These are phyloP conservation scores for Nowickia ferox DNA, from an alignment of 2,888 invertebrate species.

Conservation along the genomic window DNA sequence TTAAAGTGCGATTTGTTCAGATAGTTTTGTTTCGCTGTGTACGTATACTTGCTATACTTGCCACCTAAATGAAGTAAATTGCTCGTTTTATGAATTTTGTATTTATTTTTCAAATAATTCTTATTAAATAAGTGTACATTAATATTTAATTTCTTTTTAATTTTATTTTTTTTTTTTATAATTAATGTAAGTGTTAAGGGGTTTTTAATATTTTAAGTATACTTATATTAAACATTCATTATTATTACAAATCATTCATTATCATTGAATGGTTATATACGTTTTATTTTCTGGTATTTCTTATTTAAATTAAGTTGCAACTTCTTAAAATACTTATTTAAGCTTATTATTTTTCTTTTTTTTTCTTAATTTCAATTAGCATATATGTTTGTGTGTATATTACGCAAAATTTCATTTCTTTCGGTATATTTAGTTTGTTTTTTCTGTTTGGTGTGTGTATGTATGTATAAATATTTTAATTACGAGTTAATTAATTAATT, in stretches of 20 bases:
- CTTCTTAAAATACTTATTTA: slow-evolving; percentile 64
- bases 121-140: slow-evolving; percentile 69
- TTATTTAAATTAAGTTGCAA: slow-evolving; percentile 57
- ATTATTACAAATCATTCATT: slow-evolving; percentile 61
- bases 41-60: background rate
- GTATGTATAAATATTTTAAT: slow-evolving; percentile 67
- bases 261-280: slow-evolving; percentile 56
- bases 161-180: slow-evolving; percentile 43
- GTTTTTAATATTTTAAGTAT: slow-evolving; percentile 63
- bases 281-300: slow-evolving; percentile 31
- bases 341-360: slow-evolving; percentile 48
- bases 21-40: background rate
- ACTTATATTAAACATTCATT: slow-evolving; percentile 70
- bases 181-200: slow-evolving; percentile 71
- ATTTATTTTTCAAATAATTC: slow-evolving; percentile 70
- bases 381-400: background rate
- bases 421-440: slow-evolving; percentile 18
- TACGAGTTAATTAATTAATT: slow-evolving; percentile 10
- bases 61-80: background rate
- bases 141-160: slow-evolving; percentile 48
- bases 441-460: slow-evolving; percentile 63
- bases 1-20: no score
- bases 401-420: slow-evolving; percentile 38
- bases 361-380: slow-evolving; percentile 24
- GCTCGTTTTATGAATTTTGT: slow-evolving; percentile 54